Conservation (phyloP, 2,888 invertebrate genomes). For the Dimorphilus gyrociliatus region DNA sequence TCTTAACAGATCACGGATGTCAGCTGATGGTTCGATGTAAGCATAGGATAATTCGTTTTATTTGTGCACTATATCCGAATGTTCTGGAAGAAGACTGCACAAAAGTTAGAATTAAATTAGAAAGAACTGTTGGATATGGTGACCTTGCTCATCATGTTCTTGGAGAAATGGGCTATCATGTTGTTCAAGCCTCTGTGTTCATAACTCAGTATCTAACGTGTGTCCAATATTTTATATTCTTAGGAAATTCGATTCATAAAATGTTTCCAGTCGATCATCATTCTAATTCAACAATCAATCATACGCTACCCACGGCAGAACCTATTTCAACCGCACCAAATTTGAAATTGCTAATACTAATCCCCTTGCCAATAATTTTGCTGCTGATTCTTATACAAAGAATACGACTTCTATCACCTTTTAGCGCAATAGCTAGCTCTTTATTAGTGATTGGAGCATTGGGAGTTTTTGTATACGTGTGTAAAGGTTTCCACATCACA, state of each 20-base stretch:
- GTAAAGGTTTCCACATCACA: conserved; percentile 3
- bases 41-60: conserved; percentile 15
- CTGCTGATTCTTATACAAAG: conserved; percentile 21
- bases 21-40: conserved; percentile 28
- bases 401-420: conserved; percentile 21
- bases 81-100: conserved; percentile 1
- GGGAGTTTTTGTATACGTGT: conserved; percentile 17
- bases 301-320: background rate
- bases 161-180: conserved; percentile 18
- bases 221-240: conserved; percentile 28
- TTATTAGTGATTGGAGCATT: conserved; percentile 24
- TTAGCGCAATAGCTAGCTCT: conserved; percentile 24
- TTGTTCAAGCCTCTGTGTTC: conserved; percentile 24
- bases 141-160: conserved; percentile 24
- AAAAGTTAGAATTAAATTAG: conserved; percentile 4
- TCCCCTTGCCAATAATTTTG: conserved; percentile 25
- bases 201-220: conserved; percentile 31
- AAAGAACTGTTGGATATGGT: conserved; percentile 15
- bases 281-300: background rate
- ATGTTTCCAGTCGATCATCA: conserved; percentile 16
- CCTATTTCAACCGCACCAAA: conserved; percentile 16
- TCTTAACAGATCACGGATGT: conserved; percentile 29
- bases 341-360: conserved; percentile 19
- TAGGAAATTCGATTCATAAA: conserved; percentile 25
- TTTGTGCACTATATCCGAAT: background rate